Base-by-base conservation (phyloP, 2,797 vertebrate species). In the Pseudochirops cupreus region DNA sequence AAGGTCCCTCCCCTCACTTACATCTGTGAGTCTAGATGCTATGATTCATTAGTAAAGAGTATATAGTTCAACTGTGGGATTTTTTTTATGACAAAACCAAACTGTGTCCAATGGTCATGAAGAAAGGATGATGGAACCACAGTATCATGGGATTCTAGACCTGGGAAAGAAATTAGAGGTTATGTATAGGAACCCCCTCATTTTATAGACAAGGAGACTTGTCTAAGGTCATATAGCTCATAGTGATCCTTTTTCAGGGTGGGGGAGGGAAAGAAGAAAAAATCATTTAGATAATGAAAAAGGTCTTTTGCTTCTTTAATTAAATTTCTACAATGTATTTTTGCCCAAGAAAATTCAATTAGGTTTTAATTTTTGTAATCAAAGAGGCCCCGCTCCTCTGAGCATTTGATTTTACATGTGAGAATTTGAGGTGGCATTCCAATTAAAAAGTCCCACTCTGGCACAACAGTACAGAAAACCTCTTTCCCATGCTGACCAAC, bases 391-490 rank as follows among this genome's bases (percentile, higher is more conserved):
- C 98, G 98, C 98, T 98, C 98, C 98, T 98, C 97, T 98, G 98
- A 98, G 98, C 98, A 97, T 98, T 98, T 98, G 98, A 98, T 98
- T 98, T 98, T 99, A 98, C 98, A 99, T 98, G 98, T 98, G 98
- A 98, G 98, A 98, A 98, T 98, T 98, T 98, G 98, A 98, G 97
- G 98, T 98, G 98, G 98, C 97, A 94, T 98, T 98, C 97, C 98
- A 98, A 98, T 99, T 98, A 98, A 98, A 98, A 97, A 52, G 50
- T 97, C 97, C 96, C 94, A 97, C 97, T 98, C 91, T 95, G 97
- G 98, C 96, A 89, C 97, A 52, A 94, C 97, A 98, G 98, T 97
- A 95, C 98, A 98, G 98, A 98, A 98, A 96, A 98, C 97, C 97
- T 96, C 96, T 97, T 98, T 98, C 94, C 96, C 93, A 91, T 94